Base-by-base conservation (phyloP, 2,888 invertebrate species). In the Tolmerus cingulatus region DNA sequence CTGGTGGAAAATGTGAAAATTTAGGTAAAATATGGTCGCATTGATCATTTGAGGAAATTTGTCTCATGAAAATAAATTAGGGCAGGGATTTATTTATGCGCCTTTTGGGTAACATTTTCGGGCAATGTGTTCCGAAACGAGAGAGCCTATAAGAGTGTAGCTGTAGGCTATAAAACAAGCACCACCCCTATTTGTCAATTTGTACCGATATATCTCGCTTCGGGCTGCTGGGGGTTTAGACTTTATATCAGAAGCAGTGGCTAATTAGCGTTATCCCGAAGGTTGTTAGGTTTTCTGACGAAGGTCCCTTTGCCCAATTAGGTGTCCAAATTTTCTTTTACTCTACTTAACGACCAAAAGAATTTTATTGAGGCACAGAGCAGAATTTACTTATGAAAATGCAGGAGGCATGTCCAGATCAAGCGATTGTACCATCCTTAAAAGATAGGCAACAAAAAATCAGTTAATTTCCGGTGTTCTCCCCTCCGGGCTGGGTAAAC, bases 51-150 rank as follows among this genome's bases (percentile, higher is more conserved):
- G 46, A 46, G 85, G 74, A 74, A 43, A 74, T 43, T 85, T 85
- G 85, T 85, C 85, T 85, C 85, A 74, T 85, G 85, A 85, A 85
- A 85, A 85, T 85, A 85, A 85, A 85, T 85, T 85, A 85, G 85
- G 46, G 74, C 37, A 23, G 84, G 85, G 74, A 85, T 85, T 85
- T 85, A 85, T 85, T 85, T 85, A 85, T 85, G 27, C 74, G 46
- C 57, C 85, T 74, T 40, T 30, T 74, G 85, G 74, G 85, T 74
- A 43, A 85, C 85, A 85, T 85, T 85, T 85, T 66, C 37, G 66
- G 57, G 82, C 40, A 84, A 66, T 84, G 66, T 66, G 46, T 19
- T 37, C 19, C 34, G 12, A 84, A 84, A 66, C 66, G n/a, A 66
- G 66, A 81, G 66, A 16, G 23, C 14, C 37, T 40, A 37, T 37